A percentile compares a stretch with the other conserved stretches of the same genome.
These are phyloP conservation scores for Allygus modestus DNA, from an alignment of 2,888 invertebrate species.

Conservation along the genomic window DNA sequence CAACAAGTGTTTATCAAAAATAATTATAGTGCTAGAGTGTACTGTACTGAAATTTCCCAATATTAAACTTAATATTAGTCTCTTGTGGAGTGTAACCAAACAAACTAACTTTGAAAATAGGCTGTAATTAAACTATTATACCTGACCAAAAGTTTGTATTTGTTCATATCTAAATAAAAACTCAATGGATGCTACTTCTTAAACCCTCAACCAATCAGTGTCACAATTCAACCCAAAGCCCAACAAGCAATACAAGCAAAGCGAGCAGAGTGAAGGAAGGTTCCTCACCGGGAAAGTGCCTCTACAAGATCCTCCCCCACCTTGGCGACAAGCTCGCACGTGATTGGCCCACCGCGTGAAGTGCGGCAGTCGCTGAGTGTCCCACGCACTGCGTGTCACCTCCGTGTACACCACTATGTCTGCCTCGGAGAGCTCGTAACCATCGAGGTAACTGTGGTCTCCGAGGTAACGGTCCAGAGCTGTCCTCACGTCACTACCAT, in stretches of 20 bases:
- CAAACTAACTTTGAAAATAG: too few relatives aligned
- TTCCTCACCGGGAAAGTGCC: conserved; percentile 54
- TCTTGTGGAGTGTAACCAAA: too few relatives aligned
- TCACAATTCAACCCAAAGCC: conserved; percentile 3
- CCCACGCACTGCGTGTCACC: conserved; percentile 66
- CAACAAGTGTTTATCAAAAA: too few relatives aligned
- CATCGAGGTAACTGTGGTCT: conserved; percentile 74
- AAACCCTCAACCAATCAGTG: too few relatives aligned
- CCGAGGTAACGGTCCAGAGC: conserved; percentile 74
- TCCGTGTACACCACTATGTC: conserved; percentile 73
- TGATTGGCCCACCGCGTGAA: conserved; percentile 75
- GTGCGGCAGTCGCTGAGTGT: conserved; percentile 72
- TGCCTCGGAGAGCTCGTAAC: conserved; percentile 74
- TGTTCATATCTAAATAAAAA: too few relatives aligned
- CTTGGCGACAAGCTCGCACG: conserved; percentile 68
- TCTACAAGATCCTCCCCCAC: conserved; percentile 55
- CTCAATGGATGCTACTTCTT: too few relatives aligned
- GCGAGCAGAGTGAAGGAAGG: neutral
- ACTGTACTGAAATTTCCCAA: too few relatives aligned
- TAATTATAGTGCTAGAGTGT: too few relatives aligned
- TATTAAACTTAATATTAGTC: too few relatives aligned
- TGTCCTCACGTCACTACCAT: conserved; percentile 57
- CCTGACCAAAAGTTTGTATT: too few relatives aligned
- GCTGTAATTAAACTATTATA: too few relatives aligned
- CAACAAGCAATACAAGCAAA: neutral